phyloP scores from a whole-genome alignment of 2,888 invertebrate genomes.

The Protonemura montana region DNA sequence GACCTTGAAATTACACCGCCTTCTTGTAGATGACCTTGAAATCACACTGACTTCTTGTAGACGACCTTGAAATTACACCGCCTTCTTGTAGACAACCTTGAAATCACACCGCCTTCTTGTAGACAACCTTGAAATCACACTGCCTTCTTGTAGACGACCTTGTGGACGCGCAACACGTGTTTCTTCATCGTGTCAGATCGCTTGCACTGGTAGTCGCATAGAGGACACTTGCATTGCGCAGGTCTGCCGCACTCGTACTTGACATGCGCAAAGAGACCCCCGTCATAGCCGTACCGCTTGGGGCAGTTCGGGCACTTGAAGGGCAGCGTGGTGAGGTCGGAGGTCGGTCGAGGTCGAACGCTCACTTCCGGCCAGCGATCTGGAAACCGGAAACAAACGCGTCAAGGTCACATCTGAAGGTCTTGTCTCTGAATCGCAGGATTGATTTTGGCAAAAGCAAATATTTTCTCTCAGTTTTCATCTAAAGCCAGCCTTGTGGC shows the following conservation, averaged over 20 bases:
- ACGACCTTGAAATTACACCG: no score
- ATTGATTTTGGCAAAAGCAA: no score
- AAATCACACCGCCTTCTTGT: background rate
- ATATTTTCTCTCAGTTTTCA: no score
- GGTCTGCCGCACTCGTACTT: constrained; percentile 20
- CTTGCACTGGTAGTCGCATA: constrained; percentile 16
- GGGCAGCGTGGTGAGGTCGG: background rate
- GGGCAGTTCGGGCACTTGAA: constrained; percentile 28
- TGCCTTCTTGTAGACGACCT: background rate
- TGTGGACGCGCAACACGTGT: background rate
- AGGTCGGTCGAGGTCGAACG: background rate
- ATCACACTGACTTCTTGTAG: background rate
- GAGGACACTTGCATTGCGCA: background rate
- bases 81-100: background rate
- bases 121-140: background rate
- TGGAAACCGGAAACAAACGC: no score
- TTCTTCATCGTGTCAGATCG: constrained; percentile 14
- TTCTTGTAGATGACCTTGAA: no score
- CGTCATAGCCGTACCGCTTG: constrained; percentile 1
- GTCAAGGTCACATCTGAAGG: no score
- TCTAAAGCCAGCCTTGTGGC: no score
- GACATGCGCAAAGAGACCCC: background rate
- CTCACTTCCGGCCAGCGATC: background rate
- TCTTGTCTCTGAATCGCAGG: no score
- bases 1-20: background rate